Evolutionary conservation across 2,888 invertebrate species (phyloP).

Genomic region (Branchinecta sandiegonensis): DNA sequence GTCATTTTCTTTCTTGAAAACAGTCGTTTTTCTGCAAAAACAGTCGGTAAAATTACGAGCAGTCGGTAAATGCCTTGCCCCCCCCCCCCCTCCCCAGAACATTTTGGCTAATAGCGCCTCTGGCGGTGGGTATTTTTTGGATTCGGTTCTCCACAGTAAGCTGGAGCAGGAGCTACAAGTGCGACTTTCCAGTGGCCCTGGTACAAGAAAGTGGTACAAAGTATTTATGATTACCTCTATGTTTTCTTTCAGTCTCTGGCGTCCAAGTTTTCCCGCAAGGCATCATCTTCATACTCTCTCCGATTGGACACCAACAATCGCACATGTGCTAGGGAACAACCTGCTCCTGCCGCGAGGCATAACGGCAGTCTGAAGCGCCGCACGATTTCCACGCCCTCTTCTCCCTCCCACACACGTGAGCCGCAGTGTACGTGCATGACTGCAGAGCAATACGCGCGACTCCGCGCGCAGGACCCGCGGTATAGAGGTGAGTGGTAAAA

Average conservation of each 20-base stretch:
- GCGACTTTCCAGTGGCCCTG: too few species aligned
- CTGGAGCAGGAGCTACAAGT: too few species aligned
- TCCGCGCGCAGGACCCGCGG: conserved; percentile 67
- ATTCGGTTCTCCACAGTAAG: too few species aligned
- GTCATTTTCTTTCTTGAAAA: too few species aligned
- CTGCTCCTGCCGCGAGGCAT: conserved; percentile 37
- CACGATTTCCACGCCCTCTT: conserved; percentile 82
- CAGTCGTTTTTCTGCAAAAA: too few species aligned
- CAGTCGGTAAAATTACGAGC: too few species aligned
- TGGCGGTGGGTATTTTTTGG: too few species aligned
- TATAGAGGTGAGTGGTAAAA: conserved; percentile 43
- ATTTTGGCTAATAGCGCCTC: too few species aligned
- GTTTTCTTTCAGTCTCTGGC: conserved; percentile 70
- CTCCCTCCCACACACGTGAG: conserved; percentile 66
- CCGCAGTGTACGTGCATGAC: conserved; percentile 92
- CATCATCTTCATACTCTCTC: conserved; percentile 89
- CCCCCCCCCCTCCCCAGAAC: too few species aligned
- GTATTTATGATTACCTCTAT: conserved; percentile 26
- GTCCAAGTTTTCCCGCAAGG: conserved; percentile 94
- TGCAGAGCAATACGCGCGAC: conserved; percentile 72
- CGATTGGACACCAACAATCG: conserved; percentile 52
- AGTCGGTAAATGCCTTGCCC: too few species aligned
- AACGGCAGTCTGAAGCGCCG: conserved; percentile 54
- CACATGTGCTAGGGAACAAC: conserved; percentile 43
- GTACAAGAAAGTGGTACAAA: too few species aligned